A percentile compares a stretch with the other conserved stretches of the same genome.
Conservation (phyloP, 2,888 invertebrate genomes). For the Meiosimyza platycephala region DNA sequence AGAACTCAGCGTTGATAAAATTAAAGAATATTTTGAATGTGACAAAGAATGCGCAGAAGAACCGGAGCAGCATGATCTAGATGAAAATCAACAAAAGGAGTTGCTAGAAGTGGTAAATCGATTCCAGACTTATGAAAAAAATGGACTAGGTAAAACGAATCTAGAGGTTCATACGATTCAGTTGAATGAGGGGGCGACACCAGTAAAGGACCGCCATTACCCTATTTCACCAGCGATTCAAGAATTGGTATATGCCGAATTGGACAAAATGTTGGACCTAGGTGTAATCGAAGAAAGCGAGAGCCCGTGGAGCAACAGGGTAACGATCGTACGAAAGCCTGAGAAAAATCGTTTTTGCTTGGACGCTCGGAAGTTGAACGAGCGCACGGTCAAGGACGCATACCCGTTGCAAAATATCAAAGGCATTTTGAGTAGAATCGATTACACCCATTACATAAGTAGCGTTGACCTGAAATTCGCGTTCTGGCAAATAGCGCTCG, state of each 20-base stretch:
- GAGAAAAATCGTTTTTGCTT: too few species aligned
- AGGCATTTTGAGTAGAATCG: too few species aligned
- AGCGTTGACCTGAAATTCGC: neutral
- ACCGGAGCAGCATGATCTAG: too few species aligned
- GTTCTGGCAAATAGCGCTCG: neutral
- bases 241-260: neutral
- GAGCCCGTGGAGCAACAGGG: neutral
- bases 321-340: neutral
- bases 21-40: too few species aligned
- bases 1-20: too few species aligned
- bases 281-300: neutral
- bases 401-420: too few species aligned
- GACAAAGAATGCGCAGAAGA: too few species aligned
- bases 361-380: too few species aligned
- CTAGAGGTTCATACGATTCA: slow-evolving; percentile 27
- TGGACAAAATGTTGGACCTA: neutral
- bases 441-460: neutral
- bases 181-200: slow-evolving; percentile 15
- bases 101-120: too few species aligned
- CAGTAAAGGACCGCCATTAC: slow-evolving; percentile 23
- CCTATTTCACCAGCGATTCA: neutral
- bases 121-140: neutral
- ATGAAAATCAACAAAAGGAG: too few species aligned
- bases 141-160: neutral
- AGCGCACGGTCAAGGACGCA: too few species aligned